Base-by-base conservation (phyloP, 2,113 vertebrate species). In the Anarhynchus alexandrinus region DNA sequence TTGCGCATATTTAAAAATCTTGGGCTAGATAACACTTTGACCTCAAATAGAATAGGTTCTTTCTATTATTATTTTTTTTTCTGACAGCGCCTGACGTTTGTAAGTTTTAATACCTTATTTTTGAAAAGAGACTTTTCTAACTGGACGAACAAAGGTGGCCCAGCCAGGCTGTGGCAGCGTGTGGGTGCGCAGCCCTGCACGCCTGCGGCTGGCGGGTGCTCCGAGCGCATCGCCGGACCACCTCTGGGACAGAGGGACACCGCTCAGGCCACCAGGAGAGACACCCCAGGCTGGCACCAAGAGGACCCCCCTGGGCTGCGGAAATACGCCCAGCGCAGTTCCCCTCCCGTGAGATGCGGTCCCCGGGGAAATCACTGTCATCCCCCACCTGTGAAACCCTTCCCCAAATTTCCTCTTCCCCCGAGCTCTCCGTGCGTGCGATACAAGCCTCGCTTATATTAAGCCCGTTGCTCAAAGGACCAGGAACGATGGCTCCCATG, bases 1-100 rank as follows among this genome's bases (percentile, higher is more conserved):
- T 95, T 87, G 74, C 4, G 6, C 89, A 77, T 95, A 94, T 91
- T 96, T 95, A 90, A 96, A 93, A 96, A 84, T 88, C 94, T 94
- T 84, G 84, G 78, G 74, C 61, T 80, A 87, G 91, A 91, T 94
- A 96, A 94, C 88, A 79, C 43, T 91, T 87, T 90, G 93, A 94
- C 89, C 81, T 85, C 85, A 94, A 87, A 92, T 62, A 80, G 14
- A 89, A 82, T 70, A 81, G 25, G 18, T 80, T 82, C 13, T 0
- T 45, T 45, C 45, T 11, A 15, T 38, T 59, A 13, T 59, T 34
- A 9, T 64, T 42, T 47, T 77, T 69, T 62, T 62, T 61, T 5
- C 52, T 72, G 36, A 32, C 34, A 18, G 4, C 1, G 34, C 22
- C 73, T 8, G 18, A 61, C 61, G 49, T 57, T 49, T 40, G 0